phyloP scores from a whole-genome alignment of 2,113 vertebrate species.

The Prochilodus magdalenae region DNA sequence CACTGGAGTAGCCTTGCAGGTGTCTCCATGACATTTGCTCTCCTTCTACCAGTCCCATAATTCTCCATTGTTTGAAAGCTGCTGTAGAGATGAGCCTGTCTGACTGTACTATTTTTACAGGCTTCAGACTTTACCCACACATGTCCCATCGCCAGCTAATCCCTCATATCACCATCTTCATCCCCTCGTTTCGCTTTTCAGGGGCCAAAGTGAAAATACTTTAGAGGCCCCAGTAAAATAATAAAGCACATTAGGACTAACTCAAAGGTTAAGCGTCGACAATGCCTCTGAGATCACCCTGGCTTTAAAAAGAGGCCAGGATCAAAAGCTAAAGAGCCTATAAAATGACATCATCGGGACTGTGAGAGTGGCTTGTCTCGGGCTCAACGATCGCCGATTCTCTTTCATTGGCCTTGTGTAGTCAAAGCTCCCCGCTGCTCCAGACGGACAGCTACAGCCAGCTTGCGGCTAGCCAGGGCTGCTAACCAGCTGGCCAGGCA shows the following conservation, averaged over 20 bases:
- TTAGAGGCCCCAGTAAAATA: conserved; percentile 56
- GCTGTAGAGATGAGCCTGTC: conserved; percentile 51
- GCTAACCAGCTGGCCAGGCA: conserved; percentile 59
- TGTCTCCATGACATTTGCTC: conserved; percentile 50
- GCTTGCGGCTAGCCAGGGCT: conserved; percentile 48
- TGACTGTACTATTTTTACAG: conserved; percentile 59
- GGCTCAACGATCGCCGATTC: conserved; percentile 25
- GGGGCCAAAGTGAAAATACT: conserved; percentile 55
- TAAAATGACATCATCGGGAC: conserved; percentile 64
- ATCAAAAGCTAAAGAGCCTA: conserved; percentile 57
- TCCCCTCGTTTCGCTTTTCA: conserved; percentile 47
- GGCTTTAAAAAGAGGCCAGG: conserved; percentile 58
- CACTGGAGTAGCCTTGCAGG: conserved; percentile 34
- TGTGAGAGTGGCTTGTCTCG: conserved; percentile 36
- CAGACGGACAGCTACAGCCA: conserved; percentile 49
- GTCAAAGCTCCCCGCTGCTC: conserved; percentile 32
- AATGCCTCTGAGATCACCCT: conserved; percentile 65
- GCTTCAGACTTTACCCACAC: conserved; percentile 44
- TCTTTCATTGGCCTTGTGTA: conserved; percentile 35
- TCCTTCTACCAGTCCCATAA: conserved; percentile 41
- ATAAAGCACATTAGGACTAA: conserved; percentile 62
- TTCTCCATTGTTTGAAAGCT: conserved; percentile 35
- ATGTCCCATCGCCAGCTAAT: conserved; percentile 59
- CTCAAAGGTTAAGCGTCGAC: conserved; percentile 64
- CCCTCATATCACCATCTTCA: conserved; percentile 58